These are phyloP conservation scores for Cyprinodon tularosa DNA, from an alignment of 2,113 vertebrate genomes.

Conservation along the genomic window DNA sequence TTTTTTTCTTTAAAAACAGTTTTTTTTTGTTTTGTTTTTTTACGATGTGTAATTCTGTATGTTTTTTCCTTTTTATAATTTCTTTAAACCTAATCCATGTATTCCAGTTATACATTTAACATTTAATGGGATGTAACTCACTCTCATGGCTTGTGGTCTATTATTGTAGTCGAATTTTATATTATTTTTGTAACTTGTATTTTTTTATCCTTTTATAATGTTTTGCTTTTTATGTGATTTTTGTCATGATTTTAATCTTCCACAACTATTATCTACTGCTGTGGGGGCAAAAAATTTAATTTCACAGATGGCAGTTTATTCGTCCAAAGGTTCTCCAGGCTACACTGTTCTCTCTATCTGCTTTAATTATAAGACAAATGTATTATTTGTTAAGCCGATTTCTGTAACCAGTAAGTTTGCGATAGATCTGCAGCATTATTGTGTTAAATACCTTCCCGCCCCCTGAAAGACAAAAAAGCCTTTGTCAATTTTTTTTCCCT, in stretches of 20 bases:
- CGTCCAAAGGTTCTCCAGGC: slow-evolving; percentile 54
- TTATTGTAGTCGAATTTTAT: slow-evolving; percentile 14
- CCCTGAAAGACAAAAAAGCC: slow-evolving; percentile 46
- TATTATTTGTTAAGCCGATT: slow-evolving; percentile 57
- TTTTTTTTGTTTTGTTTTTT: too few relatives aligned
- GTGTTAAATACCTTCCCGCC: slow-evolving; percentile 49
- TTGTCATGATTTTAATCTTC: slow-evolving; percentile 32
- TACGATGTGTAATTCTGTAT: too few relatives aligned
- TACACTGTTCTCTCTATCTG: slow-evolving; percentile 3
- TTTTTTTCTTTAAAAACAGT: neutral
- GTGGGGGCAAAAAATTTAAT: slow-evolving; percentile 35
- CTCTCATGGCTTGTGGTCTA: slow-evolving; percentile 2
- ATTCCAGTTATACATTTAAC: slow-evolving; percentile 6
- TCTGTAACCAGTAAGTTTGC: slow-evolving; percentile 38
- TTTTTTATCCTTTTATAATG: slow-evolving; percentile 39
- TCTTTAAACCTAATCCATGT: neutral
- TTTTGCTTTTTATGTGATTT: slow-evolving; percentile 29
- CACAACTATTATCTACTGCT: slow-evolving; percentile 21
- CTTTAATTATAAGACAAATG: slow-evolving; percentile 46
- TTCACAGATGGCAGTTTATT: slow-evolving; percentile 46
- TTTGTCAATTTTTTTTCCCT: slow-evolving; percentile 16
- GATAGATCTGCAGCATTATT: slow-evolving; percentile 61
- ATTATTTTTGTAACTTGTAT: neutral
- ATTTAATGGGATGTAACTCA: slow-evolving; percentile 8
- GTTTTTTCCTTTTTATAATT: too few relatives aligned